A percentile compares a stretch with the other conserved stretches of the same genome.
These are phyloP conservation scores for Tachypleus tridentatus DNA, from an alignment of 1,140 invertebrate species.

Conservation along the genomic window DNA sequence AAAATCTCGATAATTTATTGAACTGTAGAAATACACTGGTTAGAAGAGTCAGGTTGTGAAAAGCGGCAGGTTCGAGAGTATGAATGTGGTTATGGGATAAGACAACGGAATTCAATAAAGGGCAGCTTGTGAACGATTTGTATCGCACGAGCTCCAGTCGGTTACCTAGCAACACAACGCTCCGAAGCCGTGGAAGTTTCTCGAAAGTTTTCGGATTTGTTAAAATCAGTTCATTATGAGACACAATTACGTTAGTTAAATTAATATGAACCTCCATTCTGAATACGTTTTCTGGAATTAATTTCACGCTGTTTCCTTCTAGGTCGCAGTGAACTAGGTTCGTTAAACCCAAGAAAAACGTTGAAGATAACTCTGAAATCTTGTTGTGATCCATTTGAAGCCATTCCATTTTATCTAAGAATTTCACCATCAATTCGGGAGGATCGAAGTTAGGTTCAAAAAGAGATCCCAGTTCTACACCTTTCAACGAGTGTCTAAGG, in stretches of 20 bases:
- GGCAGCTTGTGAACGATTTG: slow-evolving; percentile 50
- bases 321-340: slow-evolving; percentile 68
- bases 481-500: slow-evolving; percentile 48
- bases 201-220: slow-evolving; percentile 50
- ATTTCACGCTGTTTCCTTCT: slow-evolving; percentile 62
- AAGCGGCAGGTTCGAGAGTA: slow-evolving; percentile 40
- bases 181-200: slow-evolving; percentile 49
- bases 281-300: slow-evolving; percentile 50
- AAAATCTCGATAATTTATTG: slow-evolving; percentile 57
- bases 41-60: slow-evolving; percentile 52
- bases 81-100: slow-evolving; percentile 38
- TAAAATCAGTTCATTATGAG: slow-evolving; percentile 53
- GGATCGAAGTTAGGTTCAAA: slow-evolving; percentile 45
- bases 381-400: slow-evolving; percentile 79
- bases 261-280: slow-evolving; percentile 53
- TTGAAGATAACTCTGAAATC: slow-evolving; percentile 51
- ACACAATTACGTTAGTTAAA: slow-evolving; percentile 58
- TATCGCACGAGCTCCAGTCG: slow-evolving; percentile 45
- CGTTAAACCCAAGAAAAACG: slow-evolving; percentile 50
- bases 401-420: slow-evolving; percentile 56
- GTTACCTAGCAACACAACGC: slow-evolving; percentile 56
- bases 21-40: slow-evolving; percentile 55
- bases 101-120: slow-evolving; percentile 52
- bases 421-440: slow-evolving; percentile 55
- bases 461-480: slow-evolving; percentile 67